phyloP scores from a whole-genome alignment of 2,888 invertebrate species.

The Bellardia bayeri region DNA sequence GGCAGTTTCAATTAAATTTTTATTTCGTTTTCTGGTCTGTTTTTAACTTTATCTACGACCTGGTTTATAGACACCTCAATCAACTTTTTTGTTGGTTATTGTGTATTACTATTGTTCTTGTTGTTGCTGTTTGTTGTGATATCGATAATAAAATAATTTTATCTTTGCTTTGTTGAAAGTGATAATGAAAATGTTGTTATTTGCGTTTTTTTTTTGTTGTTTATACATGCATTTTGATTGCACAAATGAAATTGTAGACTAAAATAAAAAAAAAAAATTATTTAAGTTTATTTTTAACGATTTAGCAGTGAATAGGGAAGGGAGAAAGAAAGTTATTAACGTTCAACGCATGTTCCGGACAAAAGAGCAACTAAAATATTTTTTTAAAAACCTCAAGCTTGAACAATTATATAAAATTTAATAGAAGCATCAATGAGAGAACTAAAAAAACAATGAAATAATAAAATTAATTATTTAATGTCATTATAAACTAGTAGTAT shows the following conservation, averaged over 20 bases:
- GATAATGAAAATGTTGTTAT: slow-evolving; percentile 49
- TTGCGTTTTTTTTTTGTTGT: neutral
- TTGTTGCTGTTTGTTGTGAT: slow-evolving; percentile 40
- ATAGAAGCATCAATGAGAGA: too few species aligned
- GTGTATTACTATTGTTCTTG: neutral
- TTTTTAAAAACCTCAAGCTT: too few species aligned
- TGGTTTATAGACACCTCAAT: slow-evolving; percentile 39
- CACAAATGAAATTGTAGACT: slow-evolving; percentile 5
- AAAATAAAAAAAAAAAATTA: neutral
- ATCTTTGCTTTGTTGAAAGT: slow-evolving; percentile 52
- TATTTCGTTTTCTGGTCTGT: neutral
- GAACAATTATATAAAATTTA: too few species aligned
- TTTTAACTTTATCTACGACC: slow-evolving; percentile 29
- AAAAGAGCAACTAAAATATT: too few species aligned
- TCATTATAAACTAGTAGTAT: too few species aligned
- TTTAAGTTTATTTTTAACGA: neutral
- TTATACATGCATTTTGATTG: slow-evolving; percentile 17
- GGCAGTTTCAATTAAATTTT: slow-evolving; percentile 17
- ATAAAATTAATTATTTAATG: too few species aligned
- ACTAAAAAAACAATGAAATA: too few species aligned
- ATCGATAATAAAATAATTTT: slow-evolving; percentile 43
- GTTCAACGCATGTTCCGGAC: too few species aligned
- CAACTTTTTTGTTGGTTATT: slow-evolving; percentile 5
- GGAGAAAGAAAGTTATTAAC: too few species aligned
- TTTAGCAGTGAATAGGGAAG: too few species aligned